Conservation (phyloP, 2,797 vertebrate species). For the Lindbergichthys nudifrons region DNA sequence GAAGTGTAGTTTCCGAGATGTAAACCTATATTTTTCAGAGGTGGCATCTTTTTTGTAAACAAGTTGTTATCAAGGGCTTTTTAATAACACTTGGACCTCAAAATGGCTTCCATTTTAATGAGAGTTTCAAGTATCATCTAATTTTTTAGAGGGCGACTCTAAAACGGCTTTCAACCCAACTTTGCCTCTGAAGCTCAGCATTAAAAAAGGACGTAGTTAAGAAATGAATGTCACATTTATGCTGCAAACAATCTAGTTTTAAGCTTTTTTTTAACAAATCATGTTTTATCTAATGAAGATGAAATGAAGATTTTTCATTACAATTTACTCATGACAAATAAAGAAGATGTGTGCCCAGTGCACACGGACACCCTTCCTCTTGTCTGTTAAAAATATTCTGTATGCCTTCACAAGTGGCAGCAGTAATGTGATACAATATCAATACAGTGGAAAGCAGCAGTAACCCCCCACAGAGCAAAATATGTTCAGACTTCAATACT, state of each 20-base stretch:
- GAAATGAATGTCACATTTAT: constrained; percentile 6
- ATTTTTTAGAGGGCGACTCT: not conserved
- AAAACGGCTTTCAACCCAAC: not conserved
- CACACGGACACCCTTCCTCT: not conserved
- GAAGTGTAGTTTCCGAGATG: not conserved
- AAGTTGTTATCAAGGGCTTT: not conserved
- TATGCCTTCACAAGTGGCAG: constrained; percentile 24
- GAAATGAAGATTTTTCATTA: constrained; percentile 12
- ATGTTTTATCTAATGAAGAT: not conserved
- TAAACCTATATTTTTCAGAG: no score
- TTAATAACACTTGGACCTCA: not conserved
- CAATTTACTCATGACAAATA: not conserved
- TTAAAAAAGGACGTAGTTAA: constrained; percentile 1
- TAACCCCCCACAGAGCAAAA: constrained; percentile 23
- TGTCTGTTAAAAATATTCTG: constrained; percentile 1
- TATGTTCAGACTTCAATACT: constrained; percentile 43
- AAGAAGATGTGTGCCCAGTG: not conserved
- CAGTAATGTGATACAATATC: constrained; percentile 50
- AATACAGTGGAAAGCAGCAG: constrained; percentile 39
- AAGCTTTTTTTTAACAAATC: constrained; percentile 13
- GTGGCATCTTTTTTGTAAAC: no score
- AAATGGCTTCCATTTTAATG: not conserved
- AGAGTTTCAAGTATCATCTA: not conserved
- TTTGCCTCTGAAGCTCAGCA: constrained; percentile 5
- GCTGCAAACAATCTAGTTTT: constrained; percentile 9